phyloP scores from a whole-genome alignment of 2,888 invertebrate species.

The Itoplectis maculator region DNA sequence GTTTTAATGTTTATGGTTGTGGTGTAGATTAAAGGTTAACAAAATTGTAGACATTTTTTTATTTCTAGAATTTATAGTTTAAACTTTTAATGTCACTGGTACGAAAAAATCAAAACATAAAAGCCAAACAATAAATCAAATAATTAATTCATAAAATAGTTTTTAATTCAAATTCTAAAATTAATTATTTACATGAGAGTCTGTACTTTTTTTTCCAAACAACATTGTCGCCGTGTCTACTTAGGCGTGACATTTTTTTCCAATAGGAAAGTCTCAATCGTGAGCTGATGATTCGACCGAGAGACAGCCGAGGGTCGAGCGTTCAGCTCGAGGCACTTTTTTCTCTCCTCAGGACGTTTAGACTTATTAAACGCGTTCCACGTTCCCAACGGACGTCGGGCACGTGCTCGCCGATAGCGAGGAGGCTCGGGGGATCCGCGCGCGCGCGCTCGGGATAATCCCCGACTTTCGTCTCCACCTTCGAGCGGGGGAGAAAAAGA shows the following conservation, averaged over 20 bases:
- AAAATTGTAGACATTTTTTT: too few relatives aligned
- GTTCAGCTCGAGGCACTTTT: slow-evolving; percentile 6
- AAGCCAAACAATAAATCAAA: too few relatives aligned
- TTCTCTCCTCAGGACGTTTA: slow-evolving; percentile 61
- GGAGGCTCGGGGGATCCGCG: slow-evolving; percentile 17
- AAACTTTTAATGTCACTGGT: too few relatives aligned
- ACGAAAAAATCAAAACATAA: too few relatives aligned
- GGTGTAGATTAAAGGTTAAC: neutral
- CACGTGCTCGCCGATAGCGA: slow-evolving; percentile 76
- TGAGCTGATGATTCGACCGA: neutral
- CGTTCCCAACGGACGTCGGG: slow-evolving; percentile 76
- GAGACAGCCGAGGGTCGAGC: neutral
- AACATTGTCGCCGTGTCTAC: neutral
- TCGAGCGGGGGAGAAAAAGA: slow-evolving; percentile 37
- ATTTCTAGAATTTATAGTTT: too few relatives aligned
- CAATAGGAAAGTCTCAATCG: neutral
- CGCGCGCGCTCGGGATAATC: slow-evolving; percentile 48
- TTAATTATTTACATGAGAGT: neutral
- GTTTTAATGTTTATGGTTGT: neutral
- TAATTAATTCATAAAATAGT: neutral
- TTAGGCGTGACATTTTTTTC: neutral
- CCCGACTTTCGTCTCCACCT: slow-evolving; percentile 44
- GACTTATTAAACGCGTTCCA: slow-evolving; percentile 57
- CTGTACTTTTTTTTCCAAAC: neutral
- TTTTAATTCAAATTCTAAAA: neutral